Percentiles rank a stretch among this genome's conserved stretches.
Conservation (phyloP, 2,888 invertebrate species). For the Erebia epiphron region DNA sequence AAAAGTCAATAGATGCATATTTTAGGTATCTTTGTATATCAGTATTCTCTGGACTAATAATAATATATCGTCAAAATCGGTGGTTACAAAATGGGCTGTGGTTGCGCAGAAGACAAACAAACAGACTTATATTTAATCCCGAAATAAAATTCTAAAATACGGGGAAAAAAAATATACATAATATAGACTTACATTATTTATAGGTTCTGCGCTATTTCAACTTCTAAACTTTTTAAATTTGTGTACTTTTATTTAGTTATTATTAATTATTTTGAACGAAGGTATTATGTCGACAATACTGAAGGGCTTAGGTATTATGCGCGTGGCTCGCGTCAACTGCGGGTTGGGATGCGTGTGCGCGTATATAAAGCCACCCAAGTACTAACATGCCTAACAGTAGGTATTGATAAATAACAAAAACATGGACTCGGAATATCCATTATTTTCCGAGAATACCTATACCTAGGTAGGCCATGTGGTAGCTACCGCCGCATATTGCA, state of each 20-base stretch:
- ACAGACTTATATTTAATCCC: too few relatives aligned
- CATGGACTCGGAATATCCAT: background rate
- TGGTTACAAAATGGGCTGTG: too few relatives aligned
- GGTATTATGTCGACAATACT: background rate
- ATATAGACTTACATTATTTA: background rate
- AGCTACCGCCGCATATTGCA: too few relatives aligned
- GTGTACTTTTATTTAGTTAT: background rate
- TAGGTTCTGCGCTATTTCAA: background rate
- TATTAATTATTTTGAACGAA: background rate
- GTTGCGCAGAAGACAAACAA: too few relatives aligned
- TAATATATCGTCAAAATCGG: too few relatives aligned
- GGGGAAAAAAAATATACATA: background rate
- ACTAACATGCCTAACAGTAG: background rate
- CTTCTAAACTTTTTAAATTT: background rate
- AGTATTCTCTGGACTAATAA: too few relatives aligned
- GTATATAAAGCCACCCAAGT: slow-evolving; percentile 4
- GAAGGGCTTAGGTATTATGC: background rate
- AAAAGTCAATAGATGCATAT: too few relatives aligned
- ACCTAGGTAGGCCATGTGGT: too few relatives aligned
- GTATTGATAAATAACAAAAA: background rate
- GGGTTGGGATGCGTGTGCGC: background rate
- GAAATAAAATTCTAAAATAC: background rate
- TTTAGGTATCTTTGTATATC: too few relatives aligned
- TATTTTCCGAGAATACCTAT: too few relatives aligned
- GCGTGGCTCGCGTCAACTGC: background rate